Evolutionary conservation across 2,113 vertebrate genomes (phyloP).

Genomic region (Carassius auratus): DNA sequence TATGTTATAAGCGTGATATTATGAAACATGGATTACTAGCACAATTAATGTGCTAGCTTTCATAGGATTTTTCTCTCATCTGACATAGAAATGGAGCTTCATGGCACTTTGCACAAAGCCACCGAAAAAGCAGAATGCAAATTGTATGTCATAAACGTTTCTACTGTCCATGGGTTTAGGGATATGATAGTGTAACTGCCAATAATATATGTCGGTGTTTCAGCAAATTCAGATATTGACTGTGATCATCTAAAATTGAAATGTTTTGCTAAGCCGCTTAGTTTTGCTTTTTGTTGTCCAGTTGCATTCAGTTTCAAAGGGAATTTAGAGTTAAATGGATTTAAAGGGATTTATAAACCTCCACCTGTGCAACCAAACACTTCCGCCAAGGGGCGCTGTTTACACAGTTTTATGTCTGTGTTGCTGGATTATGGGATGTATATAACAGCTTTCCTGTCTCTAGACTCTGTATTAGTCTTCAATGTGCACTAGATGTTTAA

Average conservation of each 20-base stretch:
- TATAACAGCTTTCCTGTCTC: not conserved
- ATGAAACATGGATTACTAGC: not conserved
- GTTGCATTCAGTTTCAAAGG: not conserved
- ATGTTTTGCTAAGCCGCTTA: too few species aligned
- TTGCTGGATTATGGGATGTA: slow-evolving; percentile 23
- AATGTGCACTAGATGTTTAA: slow-evolving; percentile 50
- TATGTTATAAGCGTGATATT: too few species aligned
- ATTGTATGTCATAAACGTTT: not conserved
- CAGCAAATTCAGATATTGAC: not conserved
- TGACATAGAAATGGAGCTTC: not conserved
- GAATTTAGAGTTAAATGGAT: not conserved
- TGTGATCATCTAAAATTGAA: too few species aligned
- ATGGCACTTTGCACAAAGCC: not conserved
- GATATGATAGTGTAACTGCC: not conserved
- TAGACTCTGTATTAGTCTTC: slow-evolving; percentile 42
- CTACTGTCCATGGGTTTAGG: not conserved
- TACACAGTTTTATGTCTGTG: slow-evolving; percentile 44
- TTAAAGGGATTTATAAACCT: not conserved
- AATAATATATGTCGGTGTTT: not conserved
- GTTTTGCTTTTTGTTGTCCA: not conserved
- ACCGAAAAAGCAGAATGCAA: not conserved
- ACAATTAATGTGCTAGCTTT: not conserved
- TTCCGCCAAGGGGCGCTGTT: slow-evolving; percentile 71
- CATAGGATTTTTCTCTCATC: not conserved
- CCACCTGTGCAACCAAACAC: not conserved